Conservation (phyloP, 2,888 invertebrate genomes). For the Bombyx huttoni region DNA sequence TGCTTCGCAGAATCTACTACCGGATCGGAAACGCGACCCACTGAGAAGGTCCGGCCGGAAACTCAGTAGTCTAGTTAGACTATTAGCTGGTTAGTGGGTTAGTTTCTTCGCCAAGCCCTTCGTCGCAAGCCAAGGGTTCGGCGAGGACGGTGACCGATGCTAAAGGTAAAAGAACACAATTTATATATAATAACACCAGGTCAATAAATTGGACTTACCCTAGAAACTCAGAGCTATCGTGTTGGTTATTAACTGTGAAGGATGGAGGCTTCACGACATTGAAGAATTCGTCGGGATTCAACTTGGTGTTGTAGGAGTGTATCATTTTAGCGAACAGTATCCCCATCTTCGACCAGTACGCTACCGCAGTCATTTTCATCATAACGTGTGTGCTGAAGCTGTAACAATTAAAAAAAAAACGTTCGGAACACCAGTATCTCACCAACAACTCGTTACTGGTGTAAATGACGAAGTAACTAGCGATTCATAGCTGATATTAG, state of each 20-base stretch:
- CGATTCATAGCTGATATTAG: too few relatives aligned
- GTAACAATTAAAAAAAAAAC: conserved; percentile 3
- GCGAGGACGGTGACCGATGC: too few relatives aligned
- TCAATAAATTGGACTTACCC: conserved; percentile 57
- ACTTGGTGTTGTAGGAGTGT: conserved; percentile 75
- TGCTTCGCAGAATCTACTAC: too few relatives aligned
- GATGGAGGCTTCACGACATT: conserved; percentile 81
- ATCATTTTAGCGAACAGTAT: conserved; percentile 81
- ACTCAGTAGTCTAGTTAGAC: too few relatives aligned
- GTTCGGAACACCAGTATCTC: neutral
- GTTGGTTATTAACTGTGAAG: conserved; percentile 84
- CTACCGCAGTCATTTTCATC: conserved; percentile 60
- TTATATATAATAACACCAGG: neutral
- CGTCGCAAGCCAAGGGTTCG: too few relatives aligned
- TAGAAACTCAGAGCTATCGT: conserved; percentile 90
- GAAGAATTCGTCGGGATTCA: conserved; percentile 82
- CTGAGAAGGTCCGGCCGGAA: too few relatives aligned
- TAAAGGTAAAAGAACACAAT: too few relatives aligned
- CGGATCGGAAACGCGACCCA: too few relatives aligned
- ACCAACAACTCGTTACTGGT: neutral
- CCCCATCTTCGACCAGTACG: conserved; percentile 78
- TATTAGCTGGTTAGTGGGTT: too few relatives aligned
- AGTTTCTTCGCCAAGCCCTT: too few relatives aligned
- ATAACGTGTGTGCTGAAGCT: conserved; percentile 80
- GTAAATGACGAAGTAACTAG: neutral